Conservation (phyloP, 2,888 invertebrate species). For the Nebria brevicollis region DNA sequence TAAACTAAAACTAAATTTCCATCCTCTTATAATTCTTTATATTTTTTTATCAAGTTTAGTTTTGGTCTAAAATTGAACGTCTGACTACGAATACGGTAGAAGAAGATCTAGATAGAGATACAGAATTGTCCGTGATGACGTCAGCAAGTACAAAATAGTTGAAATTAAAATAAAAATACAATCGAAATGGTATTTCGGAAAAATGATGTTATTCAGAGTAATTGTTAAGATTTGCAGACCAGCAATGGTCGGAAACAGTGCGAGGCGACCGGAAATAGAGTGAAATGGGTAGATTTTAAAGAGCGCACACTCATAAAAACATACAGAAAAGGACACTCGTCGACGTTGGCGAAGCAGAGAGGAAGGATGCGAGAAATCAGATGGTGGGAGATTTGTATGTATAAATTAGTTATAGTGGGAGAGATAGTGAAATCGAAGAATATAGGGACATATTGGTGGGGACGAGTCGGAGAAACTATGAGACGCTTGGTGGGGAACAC, state of each 20-base stretch:
- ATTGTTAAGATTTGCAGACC: not conserved
- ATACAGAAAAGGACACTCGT: not conserved
- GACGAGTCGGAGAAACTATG: conserved; percentile 24
- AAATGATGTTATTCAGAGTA: not conserved
- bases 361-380: conserved; percentile 1
- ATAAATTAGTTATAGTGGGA: conserved; percentile 18
- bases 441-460: conserved; percentile 26
- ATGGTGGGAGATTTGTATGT: conserved; percentile 27
- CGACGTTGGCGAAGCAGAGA: not conserved
- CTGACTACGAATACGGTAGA: no score
- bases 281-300: not conserved
- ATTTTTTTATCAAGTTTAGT: no score
- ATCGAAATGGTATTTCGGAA: not conserved
- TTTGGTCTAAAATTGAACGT: no score
- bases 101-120: not conserved
- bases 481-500: not conserved
- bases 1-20: no score
- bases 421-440: conserved; percentile 23
- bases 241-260: not conserved
- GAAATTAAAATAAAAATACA: not conserved
- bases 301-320: not conserved
- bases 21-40: no score
- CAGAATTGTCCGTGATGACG: not conserved
- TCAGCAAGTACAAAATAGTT: conserved; percentile 15
- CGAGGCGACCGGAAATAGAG: not conserved